phyloP scores from a whole-genome alignment of 2,888 invertebrate genomes.

The Parnassius smintheus region DNA sequence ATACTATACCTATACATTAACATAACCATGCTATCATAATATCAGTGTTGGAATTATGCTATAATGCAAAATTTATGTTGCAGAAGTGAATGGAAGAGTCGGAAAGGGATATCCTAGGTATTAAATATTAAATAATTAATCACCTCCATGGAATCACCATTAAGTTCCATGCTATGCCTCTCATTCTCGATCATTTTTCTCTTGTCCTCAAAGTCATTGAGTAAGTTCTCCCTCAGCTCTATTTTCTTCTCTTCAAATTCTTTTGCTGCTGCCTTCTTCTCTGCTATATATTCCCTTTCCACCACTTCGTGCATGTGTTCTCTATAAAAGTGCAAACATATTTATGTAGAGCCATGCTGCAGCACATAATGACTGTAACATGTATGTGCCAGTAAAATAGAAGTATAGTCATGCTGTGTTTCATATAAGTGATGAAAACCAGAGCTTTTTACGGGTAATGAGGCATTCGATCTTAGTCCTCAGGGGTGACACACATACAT shows the following conservation, averaged over 20 bases:
- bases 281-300: slow-evolving; percentile 92
- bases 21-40: too few species aligned
- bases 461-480: too few species aligned
- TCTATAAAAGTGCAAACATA: slow-evolving; percentile 53
- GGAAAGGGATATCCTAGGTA: too few species aligned
- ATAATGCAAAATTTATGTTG: too few species aligned
- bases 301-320: slow-evolving; percentile 93
- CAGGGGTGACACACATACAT: too few species aligned
- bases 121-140: slow-evolving; percentile 11
- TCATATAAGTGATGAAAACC: too few species aligned
- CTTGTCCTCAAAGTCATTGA: slow-evolving; percentile 96
- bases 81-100: too few species aligned
- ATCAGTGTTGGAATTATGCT: too few species aligned
- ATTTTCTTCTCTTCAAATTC: slow-evolving; percentile 98
- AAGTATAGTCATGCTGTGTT: too few species aligned
- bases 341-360: neutral
- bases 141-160: slow-evolving; percentile 92
- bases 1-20: too few species aligned
- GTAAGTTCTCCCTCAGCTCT: slow-evolving; percentile 92
- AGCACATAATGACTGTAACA: neutral
- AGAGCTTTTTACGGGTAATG: too few species aligned
- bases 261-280: slow-evolving; percentile 93
- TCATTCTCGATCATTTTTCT: slow-evolving; percentile 94
- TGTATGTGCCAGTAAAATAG: neutral
- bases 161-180: slow-evolving; percentile 92